These are phyloP conservation scores for Drosophila limbata DNA, from an alignment of 2,888 invertebrate genomes.

Conservation along the genomic window DNA sequence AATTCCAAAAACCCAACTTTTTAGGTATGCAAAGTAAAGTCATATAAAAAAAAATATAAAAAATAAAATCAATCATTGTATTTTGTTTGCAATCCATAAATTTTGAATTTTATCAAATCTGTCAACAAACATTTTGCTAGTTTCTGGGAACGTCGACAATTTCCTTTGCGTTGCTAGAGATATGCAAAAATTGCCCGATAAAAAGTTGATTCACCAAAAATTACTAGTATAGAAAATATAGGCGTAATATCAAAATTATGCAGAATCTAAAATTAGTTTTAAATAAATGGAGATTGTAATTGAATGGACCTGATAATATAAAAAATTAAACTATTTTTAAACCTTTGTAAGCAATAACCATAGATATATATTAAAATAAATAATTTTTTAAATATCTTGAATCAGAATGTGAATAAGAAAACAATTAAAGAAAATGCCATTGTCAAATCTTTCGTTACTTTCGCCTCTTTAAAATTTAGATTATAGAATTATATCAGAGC, in stretches of 20 bases:
- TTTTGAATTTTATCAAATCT: background rate
- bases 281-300: background rate
- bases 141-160: background rate
- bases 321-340: background rate
- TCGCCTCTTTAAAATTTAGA: background rate
- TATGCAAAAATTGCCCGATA: background rate
- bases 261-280: background rate
- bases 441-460: background rate
- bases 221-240: background rate
- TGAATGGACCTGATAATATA: background rate
- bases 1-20: no score
- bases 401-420: background rate
- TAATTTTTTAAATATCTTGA: background rate
- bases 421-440: background rate
- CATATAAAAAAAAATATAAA: no score
- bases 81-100: background rate
- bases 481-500: background rate
- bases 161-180: background rate
- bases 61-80: no score
- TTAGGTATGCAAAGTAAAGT: no score
- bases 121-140: background rate
- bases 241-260: background rate
- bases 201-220: background rate
- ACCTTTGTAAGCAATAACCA: background rate
- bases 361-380: background rate